Conservation (phyloP, 1,140 invertebrate species). For the Drosophila navojoa region DNA sequence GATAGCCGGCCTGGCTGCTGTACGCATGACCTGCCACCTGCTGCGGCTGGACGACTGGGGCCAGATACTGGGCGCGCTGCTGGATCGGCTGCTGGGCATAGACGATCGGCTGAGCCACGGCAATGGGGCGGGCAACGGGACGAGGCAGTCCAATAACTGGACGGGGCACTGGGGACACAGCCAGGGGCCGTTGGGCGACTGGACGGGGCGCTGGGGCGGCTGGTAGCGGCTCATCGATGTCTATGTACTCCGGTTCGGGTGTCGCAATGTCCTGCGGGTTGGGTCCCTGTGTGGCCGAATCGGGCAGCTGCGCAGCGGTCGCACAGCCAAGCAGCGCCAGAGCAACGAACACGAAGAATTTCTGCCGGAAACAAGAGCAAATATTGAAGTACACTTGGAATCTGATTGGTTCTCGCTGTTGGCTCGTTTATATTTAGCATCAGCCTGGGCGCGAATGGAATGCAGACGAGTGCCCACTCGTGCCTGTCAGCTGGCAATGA, state of each 20-base stretch:
- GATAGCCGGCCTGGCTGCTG: conserved; percentile 70
- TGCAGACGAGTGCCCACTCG: conserved; percentile 45
- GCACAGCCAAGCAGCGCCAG: conserved; percentile 71
- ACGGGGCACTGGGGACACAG: conserved; percentile 20
- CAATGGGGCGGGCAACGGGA: conserved; percentile 26
- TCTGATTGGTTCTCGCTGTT: neutral
- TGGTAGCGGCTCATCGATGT: conserved; percentile 73
- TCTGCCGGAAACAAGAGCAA: conserved; percentile 55
- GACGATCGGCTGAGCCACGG: neutral
- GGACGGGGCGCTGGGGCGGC: conserved; percentile 52
- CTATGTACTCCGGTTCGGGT: conserved; percentile 82
- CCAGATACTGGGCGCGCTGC: conserved; percentile 60
- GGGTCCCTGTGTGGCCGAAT: conserved; percentile 81
- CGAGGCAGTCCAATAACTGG: conserved; percentile 43
- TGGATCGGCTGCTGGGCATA: conserved; percentile 38
- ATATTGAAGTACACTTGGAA: conserved; percentile 19
- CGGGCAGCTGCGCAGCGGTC: conserved; percentile 66
- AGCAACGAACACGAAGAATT: conserved; percentile 72
- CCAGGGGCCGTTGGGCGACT: conserved; percentile 26
- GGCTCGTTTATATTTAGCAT: neutral
- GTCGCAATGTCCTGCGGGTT: conserved; percentile 83
- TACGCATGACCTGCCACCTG: conserved; percentile 67
- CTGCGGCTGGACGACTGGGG: conserved; percentile 39
- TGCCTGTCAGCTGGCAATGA: conserved; percentile 48
- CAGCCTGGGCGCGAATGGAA: conserved; percentile 41